phyloP scores from a whole-genome alignment of 2,797 vertebrate genomes.

The Neostethus bicornis region DNA sequence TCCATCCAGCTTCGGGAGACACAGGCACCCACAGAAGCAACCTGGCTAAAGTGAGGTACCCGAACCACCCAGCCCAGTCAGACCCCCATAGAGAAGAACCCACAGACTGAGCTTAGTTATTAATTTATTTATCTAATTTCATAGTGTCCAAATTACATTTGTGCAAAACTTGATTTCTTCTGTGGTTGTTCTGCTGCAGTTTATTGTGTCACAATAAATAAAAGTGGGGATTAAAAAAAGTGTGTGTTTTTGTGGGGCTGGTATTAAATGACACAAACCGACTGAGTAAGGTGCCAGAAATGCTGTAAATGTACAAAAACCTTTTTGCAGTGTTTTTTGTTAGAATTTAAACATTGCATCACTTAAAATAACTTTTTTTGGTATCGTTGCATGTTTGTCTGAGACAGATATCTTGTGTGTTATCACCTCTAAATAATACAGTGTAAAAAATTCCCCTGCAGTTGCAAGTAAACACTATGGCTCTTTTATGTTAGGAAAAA shows the following conservation, averaged over 20 bases:
- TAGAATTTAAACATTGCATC: not conserved
- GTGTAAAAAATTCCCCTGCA: constrained; percentile 17
- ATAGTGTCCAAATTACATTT: not conserved
- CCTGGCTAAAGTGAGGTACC: no score
- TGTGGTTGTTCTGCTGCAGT: not conserved
- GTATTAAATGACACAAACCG: no score
- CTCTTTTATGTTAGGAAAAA: not conserved
- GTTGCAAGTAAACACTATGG: constrained; percentile 12
- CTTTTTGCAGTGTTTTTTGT: not conserved
- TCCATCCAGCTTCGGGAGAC: no score
- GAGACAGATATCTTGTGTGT: not conserved
- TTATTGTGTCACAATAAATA: not conserved
- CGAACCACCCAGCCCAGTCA: no score
- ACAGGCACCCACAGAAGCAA: no score
- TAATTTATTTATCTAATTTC: no score
- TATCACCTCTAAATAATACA: constrained; percentile 13
- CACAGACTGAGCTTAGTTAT: no score
- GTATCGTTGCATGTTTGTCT: not conserved
- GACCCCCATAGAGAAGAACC: no score
- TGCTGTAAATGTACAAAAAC: not conserved
- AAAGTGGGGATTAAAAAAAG: constrained; percentile 10
- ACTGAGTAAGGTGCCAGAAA: not conserved
- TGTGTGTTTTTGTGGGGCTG: not conserved
- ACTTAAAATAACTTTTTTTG: not conserved
- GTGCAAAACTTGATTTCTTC: no score